Percentiles rank a stretch among this genome's conserved stretches.
phyloP scores from a whole-genome alignment of 2,888 invertebrate genomes.

The Orchestes rusci region DNA sequence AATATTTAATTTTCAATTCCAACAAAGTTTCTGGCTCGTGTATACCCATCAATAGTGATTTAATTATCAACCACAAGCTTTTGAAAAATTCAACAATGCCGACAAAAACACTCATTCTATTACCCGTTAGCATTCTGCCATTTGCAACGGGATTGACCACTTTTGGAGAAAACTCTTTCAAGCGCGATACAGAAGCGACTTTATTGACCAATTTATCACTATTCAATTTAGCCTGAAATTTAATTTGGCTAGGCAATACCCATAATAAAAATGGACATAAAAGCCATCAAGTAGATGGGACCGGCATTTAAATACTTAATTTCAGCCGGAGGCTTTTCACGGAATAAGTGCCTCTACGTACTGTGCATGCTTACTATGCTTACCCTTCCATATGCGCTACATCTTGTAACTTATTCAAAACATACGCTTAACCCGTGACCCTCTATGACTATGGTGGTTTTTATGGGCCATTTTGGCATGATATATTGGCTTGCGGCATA shows the following conservation, averaged over 20 bases:
- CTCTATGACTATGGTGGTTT: slow-evolving; percentile 20
- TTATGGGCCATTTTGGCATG: slow-evolving; percentile 22
- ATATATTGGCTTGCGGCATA: slow-evolving; percentile 16
- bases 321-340: slow-evolving; percentile 10
- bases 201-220: too few relatives aligned
- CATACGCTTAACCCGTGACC: slow-evolving; percentile 22
- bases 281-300: slow-evolving; percentile 19
- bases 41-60: too few relatives aligned
- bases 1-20: too few relatives aligned
- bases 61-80: too few relatives aligned
- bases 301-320: slow-evolving; percentile 24
- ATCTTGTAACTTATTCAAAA: slow-evolving; percentile 22
- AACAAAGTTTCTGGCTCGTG: too few relatives aligned
- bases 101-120: too few relatives aligned
- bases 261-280: slow-evolving; percentile 17
- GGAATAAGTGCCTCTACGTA: slow-evolving; percentile 21
- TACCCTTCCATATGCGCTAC: slow-evolving; percentile 16
- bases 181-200: too few relatives aligned
- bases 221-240: too few relatives aligned
- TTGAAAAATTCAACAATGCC: too few relatives aligned
- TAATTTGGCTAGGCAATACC: slow-evolving; percentile 17
- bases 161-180: too few relatives aligned
- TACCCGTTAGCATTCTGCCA: too few relatives aligned
- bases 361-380: slow-evolving; percentile 19
- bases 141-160: too few relatives aligned